These are phyloP conservation scores for Galbula dea DNA, from an alignment of 2,113 vertebrate species.

Conservation along the genomic window DNA sequence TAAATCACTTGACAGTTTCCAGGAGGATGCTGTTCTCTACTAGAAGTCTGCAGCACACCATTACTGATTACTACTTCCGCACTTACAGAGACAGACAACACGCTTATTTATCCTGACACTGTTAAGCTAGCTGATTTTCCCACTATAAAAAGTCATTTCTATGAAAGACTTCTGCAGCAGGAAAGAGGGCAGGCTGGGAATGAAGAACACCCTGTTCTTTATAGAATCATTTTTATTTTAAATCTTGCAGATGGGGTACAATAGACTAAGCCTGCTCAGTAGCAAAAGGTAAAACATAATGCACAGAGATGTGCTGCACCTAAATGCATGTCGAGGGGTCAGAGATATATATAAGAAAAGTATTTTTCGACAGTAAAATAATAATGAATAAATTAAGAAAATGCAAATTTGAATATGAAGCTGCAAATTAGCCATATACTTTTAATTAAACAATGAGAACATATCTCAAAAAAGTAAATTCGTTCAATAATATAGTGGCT, in stretches of 20 bases:
- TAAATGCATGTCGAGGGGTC: background rate
- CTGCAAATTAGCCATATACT: background rate
- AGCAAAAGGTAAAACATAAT: background rate
- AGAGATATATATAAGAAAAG: background rate
- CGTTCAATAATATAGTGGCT: background rate
- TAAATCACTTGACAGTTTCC: constrained; percentile 32
- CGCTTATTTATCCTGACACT: constrained; percentile 37
- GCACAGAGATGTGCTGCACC: background rate
- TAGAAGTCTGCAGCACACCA: background rate
- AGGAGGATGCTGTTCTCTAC: background rate
- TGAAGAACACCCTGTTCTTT: background rate
- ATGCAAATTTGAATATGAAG: background rate
- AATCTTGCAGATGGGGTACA: background rate
- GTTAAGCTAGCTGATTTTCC: constrained; percentile 12
- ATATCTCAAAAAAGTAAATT: background rate
- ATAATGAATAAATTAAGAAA: background rate
- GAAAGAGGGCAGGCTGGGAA: background rate
- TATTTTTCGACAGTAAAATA: background rate
- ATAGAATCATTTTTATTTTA: background rate
- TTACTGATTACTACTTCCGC: background rate
- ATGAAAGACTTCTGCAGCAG: background rate
- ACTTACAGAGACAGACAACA: constrained; percentile 1
- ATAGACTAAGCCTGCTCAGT: background rate
- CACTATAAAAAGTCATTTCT: constrained; percentile 7
- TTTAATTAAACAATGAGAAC: background rate